Percentiles rank a stretch among this genome's conserved stretches.
Conservation (phyloP, 2,797 vertebrate species). For the Falco concolor region DNA sequence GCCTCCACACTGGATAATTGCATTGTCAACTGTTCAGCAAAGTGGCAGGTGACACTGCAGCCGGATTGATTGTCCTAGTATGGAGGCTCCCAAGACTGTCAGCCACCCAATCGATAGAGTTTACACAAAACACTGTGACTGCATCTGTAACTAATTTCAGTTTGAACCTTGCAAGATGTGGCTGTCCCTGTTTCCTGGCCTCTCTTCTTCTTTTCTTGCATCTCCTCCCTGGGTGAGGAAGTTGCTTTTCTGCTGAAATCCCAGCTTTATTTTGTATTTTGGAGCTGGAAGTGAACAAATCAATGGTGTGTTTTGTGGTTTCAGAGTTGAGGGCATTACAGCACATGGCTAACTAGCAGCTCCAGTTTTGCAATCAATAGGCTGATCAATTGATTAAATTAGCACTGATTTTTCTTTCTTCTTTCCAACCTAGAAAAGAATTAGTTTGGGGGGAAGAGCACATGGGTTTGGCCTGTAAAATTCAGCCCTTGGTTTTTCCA, state of each 20-base stretch:
- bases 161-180: slow-evolving; percentile 71
- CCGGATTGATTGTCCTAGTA: slow-evolving; percentile 75
- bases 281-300: slow-evolving; percentile 72
- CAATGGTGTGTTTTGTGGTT: slow-evolving; percentile 69
- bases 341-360: slow-evolving; percentile 74
- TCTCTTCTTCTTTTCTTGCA: slow-evolving; percentile 12
- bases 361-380: slow-evolving; percentile 80
- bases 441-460: slow-evolving; percentile 57
- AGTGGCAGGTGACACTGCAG: slow-evolving; percentile 83
- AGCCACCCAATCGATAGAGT: slow-evolving; percentile 82
- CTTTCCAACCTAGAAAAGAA: slow-evolving; percentile 72
- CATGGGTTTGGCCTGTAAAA: slow-evolving; percentile 66
- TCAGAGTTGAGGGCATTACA: slow-evolving; percentile 72
- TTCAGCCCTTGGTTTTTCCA: slow-evolving; percentile 65
- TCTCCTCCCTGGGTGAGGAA: background rate
- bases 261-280: slow-evolving; percentile 24
- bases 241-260: slow-evolving; percentile 22
- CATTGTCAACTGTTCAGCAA: slow-evolving; percentile 84
- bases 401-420: slow-evolving; percentile 77
- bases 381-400: slow-evolving; percentile 88
- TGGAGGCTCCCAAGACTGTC: slow-evolving; percentile 78
- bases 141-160: slow-evolving; percentile 84
- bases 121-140: slow-evolving; percentile 81
- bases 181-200: slow-evolving; percentile 57
- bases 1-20: slow-evolving; percentile 86